Base-by-base conservation (phyloP, 2,113 vertebrate species). In the Grantiella picta region DNA sequence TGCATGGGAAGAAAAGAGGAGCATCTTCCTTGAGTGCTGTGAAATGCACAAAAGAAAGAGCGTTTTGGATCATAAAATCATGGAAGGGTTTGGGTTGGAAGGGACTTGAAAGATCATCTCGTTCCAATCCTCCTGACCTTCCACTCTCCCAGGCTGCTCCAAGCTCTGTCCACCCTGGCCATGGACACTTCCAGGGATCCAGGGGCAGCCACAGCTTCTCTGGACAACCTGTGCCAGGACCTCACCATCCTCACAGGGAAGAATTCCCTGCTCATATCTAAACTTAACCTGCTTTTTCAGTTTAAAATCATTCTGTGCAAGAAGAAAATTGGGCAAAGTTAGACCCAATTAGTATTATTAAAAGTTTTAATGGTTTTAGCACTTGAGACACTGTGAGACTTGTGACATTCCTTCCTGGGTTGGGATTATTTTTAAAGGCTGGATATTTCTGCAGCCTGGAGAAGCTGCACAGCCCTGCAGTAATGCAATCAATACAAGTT, bases 141-240 rank as follows among this genome's bases (percentile, higher is more conserved):
- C 47, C 54, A 54, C 47, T 3, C 1, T 1, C 11, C 24, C 38
- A 68, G 5, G 4, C 0, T 61, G 4, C 3, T 54, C 29, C 17
- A 35, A 82, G 2, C 25, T 12, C 12, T 0, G 0, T 61, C 79
- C 47, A 61, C 0, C 35, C 21, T 23, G 35, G 15, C 18, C 25
- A 77, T 23, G 49, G 3, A 56, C 31, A 14, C 25, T 49, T 36
- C 18, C 79, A 82, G 54, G 47, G 17, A 27, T 54, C 31, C 79
- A 60, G 63, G 49, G 8, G 15, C 40, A 83, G 17, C 63, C 40
- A 49, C 49, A 77, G 31, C 54, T 63, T 33, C 49, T 63, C 49
- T 76, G 70, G 40, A 4, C 1, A 76, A 0, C 10, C 40, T 83
- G 21, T 56, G 40, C 12, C 63, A 70, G 56, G 17, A 40, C 15